Evolutionary conservation across 2,113 vertebrate species (phyloP), one percentile per base, ranked within the genome.

Genomic region (Ophiodon elongatus): DNA sequence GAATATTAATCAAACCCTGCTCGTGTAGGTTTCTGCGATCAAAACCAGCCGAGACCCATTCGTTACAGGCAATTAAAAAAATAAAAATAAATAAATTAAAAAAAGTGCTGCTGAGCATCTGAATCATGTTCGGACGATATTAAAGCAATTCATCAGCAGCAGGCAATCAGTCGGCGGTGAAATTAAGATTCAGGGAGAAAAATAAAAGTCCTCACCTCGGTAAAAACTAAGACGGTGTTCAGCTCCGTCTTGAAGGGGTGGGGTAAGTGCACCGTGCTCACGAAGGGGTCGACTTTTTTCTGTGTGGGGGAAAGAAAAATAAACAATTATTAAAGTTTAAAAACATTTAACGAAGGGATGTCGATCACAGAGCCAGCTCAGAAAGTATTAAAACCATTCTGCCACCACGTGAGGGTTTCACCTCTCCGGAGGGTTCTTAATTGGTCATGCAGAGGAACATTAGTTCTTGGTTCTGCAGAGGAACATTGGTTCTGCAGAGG

Each of bases 151-250:
- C 35, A 80, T 86, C 76, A 92, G 37, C 60, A 62, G 19, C n/a
- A 60, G 9, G 47, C 17, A 27, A 63, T 63, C 21, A 63, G 56
- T 29, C 4, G 52, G 6, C 37, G 25, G 11, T 65, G 29, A 80
- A 79, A 85, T 79, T 31, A 85, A 76, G 70, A 82, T 60, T 64
- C 27, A 76, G 52, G 10, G 41, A n/a, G 45, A 3, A 23, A 13
- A 21, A 60, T 56, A 54, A 39, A 73, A 63, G 91, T 91, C 25
- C 27, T 81, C 81, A 99, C 98, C 96, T 95, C 96, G 11, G 98
- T 98, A 85, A 99, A 98, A 72, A 99, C 96, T 59, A 97, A 68
- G 79, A 99, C 96, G 87, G 92, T 97, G 87, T 97, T 98, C 1
- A 39, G n/a, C 35, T 95, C 91, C 0, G 92, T 94, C 4, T 86